Percentiles rank a stretch among this genome's conserved stretches.
Evolutionary conservation across 35 echinoderm and acorn worm species (phyloP).

Genomic region (Eucidaris tribuloides): DNA sequence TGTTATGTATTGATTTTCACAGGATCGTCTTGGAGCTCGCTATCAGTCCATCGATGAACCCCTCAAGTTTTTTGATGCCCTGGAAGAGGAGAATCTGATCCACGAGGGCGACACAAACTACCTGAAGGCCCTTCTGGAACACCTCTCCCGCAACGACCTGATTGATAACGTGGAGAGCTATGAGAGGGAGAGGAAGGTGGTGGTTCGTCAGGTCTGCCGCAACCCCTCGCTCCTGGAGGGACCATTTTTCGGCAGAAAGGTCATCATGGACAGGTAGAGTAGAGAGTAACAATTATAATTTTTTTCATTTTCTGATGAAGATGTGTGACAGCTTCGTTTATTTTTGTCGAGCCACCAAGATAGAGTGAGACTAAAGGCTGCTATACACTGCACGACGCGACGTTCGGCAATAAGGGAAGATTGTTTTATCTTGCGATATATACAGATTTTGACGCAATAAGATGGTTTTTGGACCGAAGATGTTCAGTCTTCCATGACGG

Average conservation of each 20-base stretch:
- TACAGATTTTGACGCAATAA: too few species aligned
- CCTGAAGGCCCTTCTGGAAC: constrained; percentile 11
- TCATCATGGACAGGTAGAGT: constrained; percentile 60
- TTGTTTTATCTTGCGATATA: too few species aligned
- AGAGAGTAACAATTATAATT: neutral
- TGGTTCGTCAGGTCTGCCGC: constrained; percentile 27
- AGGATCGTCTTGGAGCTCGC: constrained; percentile 4
- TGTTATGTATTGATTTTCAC: too few species aligned
- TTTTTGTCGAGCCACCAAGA: too few species aligned
- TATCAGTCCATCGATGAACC: constrained; percentile 41
- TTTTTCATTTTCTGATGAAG: neutral
- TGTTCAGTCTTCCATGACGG: too few species aligned
- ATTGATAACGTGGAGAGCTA: constrained; percentile 59
- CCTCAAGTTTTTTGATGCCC: constrained; percentile 46
- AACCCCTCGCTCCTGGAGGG: constrained; percentile 52
- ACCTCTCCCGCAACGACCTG: constrained; percentile 30
- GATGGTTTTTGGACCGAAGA: too few species aligned
- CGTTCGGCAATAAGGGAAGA: too few species aligned
- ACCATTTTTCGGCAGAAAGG: constrained; percentile 74
- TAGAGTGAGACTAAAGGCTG: too few species aligned
- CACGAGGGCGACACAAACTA: constrained; percentile 45
- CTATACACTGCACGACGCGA: too few species aligned
- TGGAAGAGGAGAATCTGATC: constrained; percentile 44
- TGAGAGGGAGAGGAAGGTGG: constrained; percentile 49
- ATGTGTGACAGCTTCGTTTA: too few species aligned